Conservation (phyloP, 1,140 invertebrate species). For the Drosophila nebulosa region DNA sequence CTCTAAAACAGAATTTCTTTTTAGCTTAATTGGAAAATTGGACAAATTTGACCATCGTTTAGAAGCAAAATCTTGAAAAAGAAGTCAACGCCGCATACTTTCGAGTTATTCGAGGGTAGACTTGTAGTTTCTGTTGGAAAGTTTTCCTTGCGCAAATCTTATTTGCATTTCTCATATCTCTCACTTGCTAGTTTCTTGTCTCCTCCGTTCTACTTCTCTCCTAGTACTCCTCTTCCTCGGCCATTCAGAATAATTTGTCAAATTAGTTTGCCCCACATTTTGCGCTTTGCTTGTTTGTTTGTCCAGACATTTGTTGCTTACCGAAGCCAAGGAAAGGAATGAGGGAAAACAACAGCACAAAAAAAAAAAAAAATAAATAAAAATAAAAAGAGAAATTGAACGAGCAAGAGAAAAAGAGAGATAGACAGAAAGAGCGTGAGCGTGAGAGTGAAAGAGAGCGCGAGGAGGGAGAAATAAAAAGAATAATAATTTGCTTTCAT, state of each 20-base stretch:
- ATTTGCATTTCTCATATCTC: neutral
- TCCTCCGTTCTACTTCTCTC: neutral
- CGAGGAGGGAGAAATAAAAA: constrained; percentile 5
- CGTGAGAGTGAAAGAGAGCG: neutral
- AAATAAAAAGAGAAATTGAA: too few species aligned
- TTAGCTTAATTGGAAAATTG: too few species aligned
- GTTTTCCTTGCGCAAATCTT: neutral
- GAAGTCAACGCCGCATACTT: too few species aligned
- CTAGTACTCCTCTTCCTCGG: neutral
- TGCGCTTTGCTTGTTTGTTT: neutral
- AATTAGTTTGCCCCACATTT: constrained; percentile 1
- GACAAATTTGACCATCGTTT: neutral
- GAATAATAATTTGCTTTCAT: constrained; percentile 42
- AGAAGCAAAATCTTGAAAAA: too few species aligned
- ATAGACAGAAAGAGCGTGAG: neutral
- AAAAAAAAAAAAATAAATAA: too few species aligned
- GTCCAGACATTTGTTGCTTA: neutral
- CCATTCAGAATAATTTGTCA: neutral
- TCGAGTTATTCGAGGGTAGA: too few species aligned
- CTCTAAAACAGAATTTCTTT: too few species aligned
- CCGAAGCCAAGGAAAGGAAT: neutral
- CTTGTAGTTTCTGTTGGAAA: neutral
- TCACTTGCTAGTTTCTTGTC: neutral
- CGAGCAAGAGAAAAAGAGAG: neutral
- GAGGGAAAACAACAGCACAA: neutral